phyloP scores from a whole-genome alignment of 1,140 invertebrate species.

The Paracyclopina nana region DNA sequence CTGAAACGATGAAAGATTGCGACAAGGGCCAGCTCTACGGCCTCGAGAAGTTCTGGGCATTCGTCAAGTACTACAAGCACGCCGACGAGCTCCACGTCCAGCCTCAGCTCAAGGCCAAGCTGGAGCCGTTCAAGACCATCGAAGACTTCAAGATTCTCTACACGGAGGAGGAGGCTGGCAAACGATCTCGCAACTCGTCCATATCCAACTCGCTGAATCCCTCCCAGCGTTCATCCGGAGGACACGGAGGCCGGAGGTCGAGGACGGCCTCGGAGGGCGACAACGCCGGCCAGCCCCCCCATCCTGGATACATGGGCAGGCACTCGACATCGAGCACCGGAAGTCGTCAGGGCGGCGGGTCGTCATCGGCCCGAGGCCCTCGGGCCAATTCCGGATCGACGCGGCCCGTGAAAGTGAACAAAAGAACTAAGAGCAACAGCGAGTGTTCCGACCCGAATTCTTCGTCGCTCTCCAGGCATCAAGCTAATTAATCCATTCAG shows the following conservation, averaged over 20 bases:
- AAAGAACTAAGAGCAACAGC: too few species aligned
- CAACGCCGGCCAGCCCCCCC: too few species aligned
- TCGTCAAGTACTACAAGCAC: slow-evolving; percentile 73
- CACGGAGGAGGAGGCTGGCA: not conserved
- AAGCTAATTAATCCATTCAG: too few species aligned
- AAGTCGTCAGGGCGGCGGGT: too few species aligned
- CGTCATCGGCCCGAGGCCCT: too few species aligned
- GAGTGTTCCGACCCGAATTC: too few species aligned
- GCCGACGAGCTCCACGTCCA: slow-evolving; percentile 59
- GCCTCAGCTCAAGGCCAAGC: slow-evolving; percentile 49
- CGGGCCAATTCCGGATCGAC: too few species aligned
- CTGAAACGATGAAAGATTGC: slow-evolving; percentile 76
- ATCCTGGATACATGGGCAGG: too few species aligned
- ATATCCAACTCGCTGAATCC: not conserved
- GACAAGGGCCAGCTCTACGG: slow-evolving; percentile 72
- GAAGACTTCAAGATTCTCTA: slow-evolving; percentile 51
- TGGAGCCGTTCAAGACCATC: slow-evolving; percentile 75
- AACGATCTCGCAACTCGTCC: not conserved
- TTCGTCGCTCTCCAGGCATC: too few species aligned
- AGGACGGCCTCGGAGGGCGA: not conserved
- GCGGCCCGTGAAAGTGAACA: too few species aligned
- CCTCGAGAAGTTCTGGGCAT: slow-evolving; percentile 97
- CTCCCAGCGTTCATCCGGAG: too few species aligned
- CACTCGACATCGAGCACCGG: too few species aligned
- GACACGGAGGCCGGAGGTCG: not conserved